These are phyloP conservation scores for Coecobrya sp. DNA, from an alignment of 2,888 invertebrate species.

Conservation along the genomic window DNA sequence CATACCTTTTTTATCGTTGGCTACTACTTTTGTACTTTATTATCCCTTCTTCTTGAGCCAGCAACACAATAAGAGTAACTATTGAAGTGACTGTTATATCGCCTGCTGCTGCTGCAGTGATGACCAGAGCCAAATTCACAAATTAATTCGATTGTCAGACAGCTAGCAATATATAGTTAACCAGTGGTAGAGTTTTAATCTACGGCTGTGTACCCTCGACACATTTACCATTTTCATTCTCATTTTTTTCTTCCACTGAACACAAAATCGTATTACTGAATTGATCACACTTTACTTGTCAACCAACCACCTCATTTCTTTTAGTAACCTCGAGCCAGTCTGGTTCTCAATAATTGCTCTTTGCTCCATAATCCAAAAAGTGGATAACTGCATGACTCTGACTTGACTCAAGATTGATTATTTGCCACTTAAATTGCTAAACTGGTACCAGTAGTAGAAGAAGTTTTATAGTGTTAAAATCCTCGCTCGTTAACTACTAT, in stretches of 20 bases:
- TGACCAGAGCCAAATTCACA: constrained; percentile 75
- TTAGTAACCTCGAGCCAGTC: background rate
- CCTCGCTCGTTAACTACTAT: constrained; percentile 35
- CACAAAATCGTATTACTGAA: constrained; percentile 1
- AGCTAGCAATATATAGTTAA: constrained; percentile 25
- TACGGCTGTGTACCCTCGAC: background rate
- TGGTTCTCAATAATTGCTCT: constrained; percentile 60
- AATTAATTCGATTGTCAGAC: constrained; percentile 83
- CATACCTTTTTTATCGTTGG: constrained; percentile 50
- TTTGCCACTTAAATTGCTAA: constrained; percentile 25
- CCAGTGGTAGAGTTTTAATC: constrained; percentile 3
- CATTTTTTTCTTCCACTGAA: constrained; percentile 8
- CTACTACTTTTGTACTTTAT: constrained; percentile 15
- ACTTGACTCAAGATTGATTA: constrained; percentile 73
- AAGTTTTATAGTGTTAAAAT: constrained; percentile 62
- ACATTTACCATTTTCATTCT: background rate
- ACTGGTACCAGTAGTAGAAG: background rate
- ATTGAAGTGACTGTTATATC: constrained; percentile 69
- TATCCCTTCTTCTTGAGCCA: background rate
- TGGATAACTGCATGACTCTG: constrained; percentile 1
- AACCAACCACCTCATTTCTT: constrained; percentile 46
- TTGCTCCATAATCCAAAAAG: constrained; percentile 30
- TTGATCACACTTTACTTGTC: constrained; percentile 76
- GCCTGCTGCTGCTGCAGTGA: background rate
- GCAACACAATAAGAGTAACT: constrained; percentile 34